phyloP scores from a whole-genome alignment of 1,140 invertebrate species.

The Lanistes nyassanus region DNA sequence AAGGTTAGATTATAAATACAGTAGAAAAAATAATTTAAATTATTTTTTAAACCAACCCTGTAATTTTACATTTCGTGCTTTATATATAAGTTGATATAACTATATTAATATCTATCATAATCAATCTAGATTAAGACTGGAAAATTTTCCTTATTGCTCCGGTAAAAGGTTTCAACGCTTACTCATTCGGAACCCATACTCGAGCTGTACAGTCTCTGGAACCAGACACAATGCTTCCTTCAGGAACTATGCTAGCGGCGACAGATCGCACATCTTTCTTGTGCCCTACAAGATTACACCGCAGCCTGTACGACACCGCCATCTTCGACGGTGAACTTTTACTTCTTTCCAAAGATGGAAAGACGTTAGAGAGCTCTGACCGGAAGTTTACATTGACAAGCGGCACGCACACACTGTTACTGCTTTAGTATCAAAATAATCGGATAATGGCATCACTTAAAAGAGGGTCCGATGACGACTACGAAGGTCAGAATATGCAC shows the following conservation, averaged over 20 bases:
- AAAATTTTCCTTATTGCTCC: neutral
- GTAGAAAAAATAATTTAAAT: too few relatives aligned
- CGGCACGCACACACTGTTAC: neutral
- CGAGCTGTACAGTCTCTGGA: slow-evolving; percentile 88
- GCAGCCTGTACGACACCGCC: slow-evolving; percentile 76
- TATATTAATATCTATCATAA: neutral
- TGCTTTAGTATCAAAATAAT: neutral
- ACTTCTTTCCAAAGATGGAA: neutral
- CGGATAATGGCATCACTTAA: slow-evolving; percentile 8
- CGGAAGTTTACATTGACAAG: slow-evolving; percentile 19
- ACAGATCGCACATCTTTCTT: slow-evolving; percentile 85
- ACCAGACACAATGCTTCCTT: slow-evolving; percentile 81
- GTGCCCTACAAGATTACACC: slow-evolving; percentile 81
- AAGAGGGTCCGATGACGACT: slow-evolving; percentile 15
- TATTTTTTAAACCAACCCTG: too few relatives aligned
- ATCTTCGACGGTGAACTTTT: slow-evolving; percentile 38
- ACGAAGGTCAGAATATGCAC: slow-evolving; percentile 8
- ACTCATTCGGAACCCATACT: slow-evolving; percentile 85
- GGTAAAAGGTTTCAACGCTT: slow-evolving; percentile 50
- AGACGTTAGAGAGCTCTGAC: slow-evolving; percentile 1
- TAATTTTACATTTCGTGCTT: too few relatives aligned
- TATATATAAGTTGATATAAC: too few relatives aligned
- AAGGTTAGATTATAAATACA: too few relatives aligned
- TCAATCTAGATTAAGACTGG: neutral
- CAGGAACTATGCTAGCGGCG: slow-evolving; percentile 70